A percentile compares a stretch with the other conserved stretches of the same genome.
Evolutionary conservation across 1,140 invertebrate genomes (phyloP).

Genomic region (Eupristina koningsbergeri): DNA sequence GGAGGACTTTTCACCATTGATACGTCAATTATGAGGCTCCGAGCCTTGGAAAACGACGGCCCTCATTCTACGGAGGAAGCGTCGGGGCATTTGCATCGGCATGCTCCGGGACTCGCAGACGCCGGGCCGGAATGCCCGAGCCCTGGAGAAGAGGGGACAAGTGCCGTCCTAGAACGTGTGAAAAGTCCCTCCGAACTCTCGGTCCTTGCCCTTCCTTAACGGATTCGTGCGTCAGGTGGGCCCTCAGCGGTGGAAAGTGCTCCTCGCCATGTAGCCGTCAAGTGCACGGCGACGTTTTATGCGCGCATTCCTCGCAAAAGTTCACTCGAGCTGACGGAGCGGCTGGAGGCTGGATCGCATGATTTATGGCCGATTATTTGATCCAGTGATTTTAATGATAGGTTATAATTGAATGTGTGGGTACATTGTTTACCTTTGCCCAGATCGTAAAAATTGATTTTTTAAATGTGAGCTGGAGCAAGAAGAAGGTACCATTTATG

Average conservation of each 20-base stretch:
- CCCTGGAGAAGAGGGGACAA: background rate
- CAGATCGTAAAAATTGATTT: too few relatives aligned
- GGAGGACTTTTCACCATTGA: conserved; percentile 56
- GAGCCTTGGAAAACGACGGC: conserved; percentile 49
- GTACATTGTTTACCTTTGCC: too few relatives aligned
- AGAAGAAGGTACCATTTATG: too few relatives aligned
- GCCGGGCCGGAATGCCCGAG: background rate
- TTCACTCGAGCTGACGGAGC: background rate
- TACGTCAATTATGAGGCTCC: conserved; percentile 60
- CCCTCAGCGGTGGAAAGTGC: background rate
- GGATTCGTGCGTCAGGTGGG: background rate
- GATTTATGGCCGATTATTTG: too few relatives aligned
- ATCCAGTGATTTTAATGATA: too few relatives aligned
- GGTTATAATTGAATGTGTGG: too few relatives aligned
- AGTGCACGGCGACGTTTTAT: background rate
- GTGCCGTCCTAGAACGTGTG: background rate
- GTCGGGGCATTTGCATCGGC: conserved; percentile 29
- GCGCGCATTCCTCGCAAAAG: background rate
- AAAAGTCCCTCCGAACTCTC: background rate
- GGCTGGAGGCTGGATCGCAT: too few relatives aligned
- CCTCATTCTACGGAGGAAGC: background rate
- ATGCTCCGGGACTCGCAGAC: background rate
- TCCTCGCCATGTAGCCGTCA: too few relatives aligned
- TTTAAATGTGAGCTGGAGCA: too few relatives aligned
- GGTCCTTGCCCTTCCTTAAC: too few relatives aligned